Evolutionary conservation across 2,888 invertebrate species (phyloP), one percentile per base, ranked within the genome.

Genomic region (Drosophila kambysellisi): DNA sequence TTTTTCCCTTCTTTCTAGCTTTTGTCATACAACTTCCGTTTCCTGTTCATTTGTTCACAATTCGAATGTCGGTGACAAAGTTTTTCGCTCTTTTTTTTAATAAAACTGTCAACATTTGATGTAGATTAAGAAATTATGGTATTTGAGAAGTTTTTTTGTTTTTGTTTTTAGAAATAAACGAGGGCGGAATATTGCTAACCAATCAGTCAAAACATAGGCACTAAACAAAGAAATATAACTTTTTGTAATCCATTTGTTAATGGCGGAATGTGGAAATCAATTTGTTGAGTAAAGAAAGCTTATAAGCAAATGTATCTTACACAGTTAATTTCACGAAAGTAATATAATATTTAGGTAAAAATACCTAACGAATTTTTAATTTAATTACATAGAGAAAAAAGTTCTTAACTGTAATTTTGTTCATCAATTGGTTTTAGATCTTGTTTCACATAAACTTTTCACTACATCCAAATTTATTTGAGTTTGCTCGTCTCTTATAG

Each of bases 1-100:
- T 53, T 65, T 66, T 60, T 37, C 54, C 29, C 33, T 48, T 56
- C 46, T 48, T 63, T 59, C 58, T 60, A 60, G 71, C 64, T 75
- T 71, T 79, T 79, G 85, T 90, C 81, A 77, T 76, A 88, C 73
- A 76, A 77, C 90, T 91, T 91, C 90, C 88, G 77, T 75, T 88
- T 88, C 81, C 91, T 89, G 91, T 88, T 88, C 85, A 91, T 89
- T 88, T 88, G 88, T 84, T 85, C 89, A 81, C 84, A 90, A 83
- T 89, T 83, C 77, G 75, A 67, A 76, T 84, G 82, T 78, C 78
- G 81, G 75, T 56, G 76, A 58, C 60, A 75, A 74, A 89, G 53
- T 75, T 74, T 57, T 29, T 51, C 39, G 6, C 48, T 46, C 25
- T n/a, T 51, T 74, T 81, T 84, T 85, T 89, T 82, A 88, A 85